Conservation (phyloP, 2,113 vertebrate species). For the Scopus umbretta region DNA sequence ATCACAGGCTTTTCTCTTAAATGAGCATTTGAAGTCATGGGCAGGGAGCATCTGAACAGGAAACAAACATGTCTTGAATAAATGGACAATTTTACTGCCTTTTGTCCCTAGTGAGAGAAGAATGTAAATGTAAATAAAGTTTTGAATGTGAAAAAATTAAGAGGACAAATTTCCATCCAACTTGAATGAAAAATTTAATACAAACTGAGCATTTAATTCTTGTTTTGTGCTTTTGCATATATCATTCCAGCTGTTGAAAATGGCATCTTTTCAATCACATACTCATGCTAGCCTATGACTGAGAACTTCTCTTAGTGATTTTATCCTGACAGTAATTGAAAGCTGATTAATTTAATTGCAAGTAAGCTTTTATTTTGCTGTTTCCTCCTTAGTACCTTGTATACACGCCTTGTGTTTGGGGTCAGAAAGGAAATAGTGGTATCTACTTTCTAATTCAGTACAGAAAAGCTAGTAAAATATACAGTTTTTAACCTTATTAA, state of each 20-base stretch:
- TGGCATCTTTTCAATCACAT: background rate
- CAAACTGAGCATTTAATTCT: background rate
- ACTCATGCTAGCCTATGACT: background rate
- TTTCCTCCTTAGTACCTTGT: background rate
- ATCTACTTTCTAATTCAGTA: slow-evolving; percentile 41
- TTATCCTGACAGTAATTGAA: slow-evolving; percentile 52
- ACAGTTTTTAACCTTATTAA: slow-evolving; percentile 49
- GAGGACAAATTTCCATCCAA: background rate
- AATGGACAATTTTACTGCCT: background rate
- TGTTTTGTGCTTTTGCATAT: background rate
- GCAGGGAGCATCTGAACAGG: background rate
- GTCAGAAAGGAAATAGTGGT: slow-evolving; percentile 38
- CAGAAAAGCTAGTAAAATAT: slow-evolving; percentile 12
- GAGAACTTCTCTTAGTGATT: slow-evolving; percentile 11
- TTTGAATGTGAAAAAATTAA: background rate
- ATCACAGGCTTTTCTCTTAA: background rate
- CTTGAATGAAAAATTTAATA: background rate
- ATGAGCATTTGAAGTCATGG: background rate
- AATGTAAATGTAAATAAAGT: background rate
- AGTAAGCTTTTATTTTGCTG: slow-evolving; percentile 21
- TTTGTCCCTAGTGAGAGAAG: background rate
- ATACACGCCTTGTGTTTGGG: background rate
- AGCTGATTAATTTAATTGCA: slow-evolving; percentile 60
- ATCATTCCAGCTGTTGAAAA: background rate
- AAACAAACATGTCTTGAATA: background rate